Conservation (phyloP, 1,140 invertebrate species). For the Araneus ventricosus region DNA sequence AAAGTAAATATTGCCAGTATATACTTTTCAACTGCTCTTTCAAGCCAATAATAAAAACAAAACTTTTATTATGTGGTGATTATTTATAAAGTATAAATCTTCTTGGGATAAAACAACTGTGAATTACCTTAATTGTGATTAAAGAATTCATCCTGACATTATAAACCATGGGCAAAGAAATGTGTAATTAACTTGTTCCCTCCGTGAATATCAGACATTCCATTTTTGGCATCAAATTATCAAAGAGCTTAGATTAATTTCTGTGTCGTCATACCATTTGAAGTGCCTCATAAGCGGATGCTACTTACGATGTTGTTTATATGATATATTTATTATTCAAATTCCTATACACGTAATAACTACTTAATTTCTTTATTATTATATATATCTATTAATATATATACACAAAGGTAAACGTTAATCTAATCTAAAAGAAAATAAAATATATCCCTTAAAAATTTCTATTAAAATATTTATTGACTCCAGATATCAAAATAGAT, state of each 20-base stretch:
- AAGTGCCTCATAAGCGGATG: neutral
- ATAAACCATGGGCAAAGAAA: neutral
- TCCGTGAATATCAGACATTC: neutral
- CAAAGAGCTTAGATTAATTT: constrained; percentile 1
- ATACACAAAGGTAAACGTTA: neutral
- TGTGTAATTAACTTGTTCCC: neutral
- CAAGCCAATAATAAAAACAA: neutral
- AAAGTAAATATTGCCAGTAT: neutral
- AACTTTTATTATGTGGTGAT: neutral
- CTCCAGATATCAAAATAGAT: neutral
- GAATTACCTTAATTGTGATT: neutral
- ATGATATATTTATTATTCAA: neutral
- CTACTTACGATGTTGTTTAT: neutral
- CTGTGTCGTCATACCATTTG: neutral
- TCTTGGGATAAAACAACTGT: neutral
- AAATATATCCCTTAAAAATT: too few relatives aligned
- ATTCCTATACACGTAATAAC: neutral
- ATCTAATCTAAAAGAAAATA: neutral
- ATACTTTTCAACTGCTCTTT: neutral
- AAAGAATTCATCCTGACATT: too few relatives aligned
- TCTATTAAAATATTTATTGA: too few relatives aligned
- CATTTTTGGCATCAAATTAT: neutral
- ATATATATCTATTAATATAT: neutral
- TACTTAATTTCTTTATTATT: constrained; percentile 15
- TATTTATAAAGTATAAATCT: neutral